These are phyloP conservation scores for Tapirus indicus DNA, from an alignment of 2,797 vertebrate genomes.

Conservation along the genomic window DNA sequence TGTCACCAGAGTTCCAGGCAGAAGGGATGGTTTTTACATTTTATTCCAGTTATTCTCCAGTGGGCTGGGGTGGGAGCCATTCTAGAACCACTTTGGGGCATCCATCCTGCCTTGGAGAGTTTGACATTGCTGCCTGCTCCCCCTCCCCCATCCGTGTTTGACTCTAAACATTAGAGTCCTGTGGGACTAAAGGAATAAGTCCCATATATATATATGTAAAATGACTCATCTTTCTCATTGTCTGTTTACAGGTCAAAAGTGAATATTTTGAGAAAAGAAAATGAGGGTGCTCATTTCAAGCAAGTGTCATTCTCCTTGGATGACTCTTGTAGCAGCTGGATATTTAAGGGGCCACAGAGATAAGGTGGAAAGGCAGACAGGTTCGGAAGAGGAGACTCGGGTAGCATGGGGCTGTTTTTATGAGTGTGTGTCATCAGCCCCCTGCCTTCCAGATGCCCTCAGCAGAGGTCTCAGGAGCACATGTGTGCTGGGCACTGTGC, in stretches of 20 bases:
- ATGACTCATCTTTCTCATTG: neutral
- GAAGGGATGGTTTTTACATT: neutral
- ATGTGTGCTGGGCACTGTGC: neutral
- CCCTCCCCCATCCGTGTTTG: neutral
- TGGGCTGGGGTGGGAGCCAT: neutral
- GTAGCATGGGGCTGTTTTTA: neutral
- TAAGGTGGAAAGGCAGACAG: neutral
- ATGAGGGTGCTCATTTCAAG: neutral
- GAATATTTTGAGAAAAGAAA: constrained; percentile 48
- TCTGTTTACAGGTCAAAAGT: neutral
- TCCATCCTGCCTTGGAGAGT: neutral
- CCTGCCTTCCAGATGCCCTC: neutral
- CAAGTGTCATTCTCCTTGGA: neutral
- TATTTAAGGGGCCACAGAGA: neutral
- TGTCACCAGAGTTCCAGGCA: neutral
- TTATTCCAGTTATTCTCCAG: neutral
- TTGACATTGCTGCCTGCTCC: neutral
- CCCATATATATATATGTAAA: neutral
- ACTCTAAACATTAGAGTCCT: neutral
- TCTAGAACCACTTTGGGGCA: neutral
- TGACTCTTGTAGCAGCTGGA: neutral
- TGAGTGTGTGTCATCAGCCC: neutral
- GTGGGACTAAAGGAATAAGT: neutral
- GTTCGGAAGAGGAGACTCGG: neutral
- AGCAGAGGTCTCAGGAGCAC: neutral